Evolutionary conservation across 2,888 invertebrate species (phyloP), one percentile per base, ranked within the genome.

Genomic region (Silvanus unidentatus): DNA sequence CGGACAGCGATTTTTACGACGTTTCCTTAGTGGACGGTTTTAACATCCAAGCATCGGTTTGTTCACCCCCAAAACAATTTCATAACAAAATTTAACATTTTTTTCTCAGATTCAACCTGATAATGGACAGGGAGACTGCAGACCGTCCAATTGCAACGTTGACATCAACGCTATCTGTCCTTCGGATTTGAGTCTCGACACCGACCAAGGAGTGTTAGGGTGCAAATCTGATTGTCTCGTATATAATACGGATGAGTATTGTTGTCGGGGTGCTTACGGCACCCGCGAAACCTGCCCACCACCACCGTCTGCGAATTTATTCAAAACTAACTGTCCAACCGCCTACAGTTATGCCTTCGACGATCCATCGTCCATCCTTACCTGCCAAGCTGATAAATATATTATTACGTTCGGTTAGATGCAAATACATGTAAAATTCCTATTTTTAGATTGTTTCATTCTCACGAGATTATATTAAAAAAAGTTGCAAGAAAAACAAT

Each of bases 341-440:
- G 76, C 76, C 8, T 77, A 77, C 63, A 73, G 73, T 45, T 77
- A 77, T 51, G 75, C 75, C 11, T 77, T 76, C 51, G 77, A 77
- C 60, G 76, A 77, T 52, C 54, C 62, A 27, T 69, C 71, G 39
- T 74, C 73, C 53, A 73, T 73, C 1, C 75, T 73, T 54, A 73
- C 73, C 30, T 77, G 77, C 42, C 48, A 50, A 14, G 63, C 68
- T 14, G 41, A 52, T 8, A 50, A 54, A 13, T 70, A 70, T 47
- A 54, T 48, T 13, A 51, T 69, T 27, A 61, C 58, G 2, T 67
- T 70, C 54, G 68, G 66, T 3, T 37, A 37, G 15, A 32, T 5
- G n/a, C n/a, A n/a, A n/a, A n/a, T n/a, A n/a, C n/a, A n/a, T n/a
- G n/a, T n/a, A n/a, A n/a, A n/a, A n/a, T n/a, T n/a, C n/a, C n/a